Evolutionary conservation across 2,888 invertebrate genomes (phyloP), one percentile per base, ranked within the genome.

Genomic region (Galerucella pusilla): DNA sequence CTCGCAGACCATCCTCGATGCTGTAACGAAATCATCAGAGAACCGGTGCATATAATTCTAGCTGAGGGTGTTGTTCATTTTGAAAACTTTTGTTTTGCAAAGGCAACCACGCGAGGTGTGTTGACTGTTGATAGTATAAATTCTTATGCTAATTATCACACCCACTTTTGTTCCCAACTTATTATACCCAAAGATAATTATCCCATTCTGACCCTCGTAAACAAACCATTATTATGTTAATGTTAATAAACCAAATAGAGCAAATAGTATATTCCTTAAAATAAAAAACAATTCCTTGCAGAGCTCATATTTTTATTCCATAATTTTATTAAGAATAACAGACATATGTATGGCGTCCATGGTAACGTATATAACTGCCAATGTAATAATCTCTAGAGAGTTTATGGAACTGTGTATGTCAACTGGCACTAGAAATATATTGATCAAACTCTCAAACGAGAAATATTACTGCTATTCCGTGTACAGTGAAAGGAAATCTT

Each of bases 401-500:
- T 64, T 71, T 71, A 71, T 57, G 65, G 65, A 28, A 71, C 45
- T 66, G 60, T 66, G 66, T 72, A 59, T 72, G 71, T 71, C 71
- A 71, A 66, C 71, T 72, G 59, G 46, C 66, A 66, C 66, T 65
- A 66, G 65, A 71, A 65, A 65, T 45, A 65, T 72, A 72, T 72
- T 60, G 72, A 72, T 72, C 72, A 72, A 72, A 72, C 72, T 72
- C 66, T 66, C 66, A 72, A 72, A 72, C 66, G 14, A 60, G 66
- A 66, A 67, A 72, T 72, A 66, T 60, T 66, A 66, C 72, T 52
- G 72, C 67, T 49, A 60, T 72, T 72, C 72, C 72, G 72, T 67
- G 72, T 60, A 60, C 66, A 72, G 67, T 67, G 52, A 65, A 57
- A 72, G 66, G 67, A 72, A 72, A 46, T 66, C 66, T 67, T 72